These are phyloP conservation scores for Drosophila hamatofila DNA, from an alignment of 2,888 invertebrate species.

Conservation along the genomic window DNA sequence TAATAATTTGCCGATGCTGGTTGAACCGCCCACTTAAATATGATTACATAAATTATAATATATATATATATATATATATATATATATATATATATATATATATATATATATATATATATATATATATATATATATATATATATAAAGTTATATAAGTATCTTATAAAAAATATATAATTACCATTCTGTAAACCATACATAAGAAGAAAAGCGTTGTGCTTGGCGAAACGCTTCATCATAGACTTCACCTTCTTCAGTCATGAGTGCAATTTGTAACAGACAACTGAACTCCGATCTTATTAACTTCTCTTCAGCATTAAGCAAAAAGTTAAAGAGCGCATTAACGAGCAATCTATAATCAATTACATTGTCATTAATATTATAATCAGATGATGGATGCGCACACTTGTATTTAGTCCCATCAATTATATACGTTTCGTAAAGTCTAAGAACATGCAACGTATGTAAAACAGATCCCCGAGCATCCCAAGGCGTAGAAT, in stretches of 20 bases:
- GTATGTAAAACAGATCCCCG: slow-evolving; percentile 81
- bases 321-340: slow-evolving; percentile 79
- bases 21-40: slow-evolving; percentile 81
- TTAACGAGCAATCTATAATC: slow-evolving; percentile 61
- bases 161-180: slow-evolving; percentile 55
- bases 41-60: not conserved
- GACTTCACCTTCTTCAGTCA: slow-evolving; percentile 71
- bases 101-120: not conserved
- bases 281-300: slow-evolving; percentile 79
- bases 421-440: slow-evolving; percentile 73
- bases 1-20: slow-evolving; percentile 83
- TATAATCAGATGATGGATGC: not conserved
- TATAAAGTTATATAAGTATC: too few relatives aligned
- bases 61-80: not conserved
- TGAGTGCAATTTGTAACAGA: slow-evolving; percentile 83
- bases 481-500: slow-evolving; percentile 61
- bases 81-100: not conserved
- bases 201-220: slow-evolving; percentile 70
- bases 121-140: not conserved
- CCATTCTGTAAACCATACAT: slow-evolving; percentile 84
- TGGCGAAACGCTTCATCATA: slow-evolving; percentile 82
- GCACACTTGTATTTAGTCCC: slow-evolving; percentile 19
- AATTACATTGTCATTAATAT: slow-evolving; percentile 49
- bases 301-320: slow-evolving; percentile 83
- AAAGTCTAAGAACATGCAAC: slow-evolving; percentile 79